These are phyloP conservation scores for Drosophila serrata DNA, from an alignment of 1,140 invertebrate species.

Conservation along the genomic window DNA sequence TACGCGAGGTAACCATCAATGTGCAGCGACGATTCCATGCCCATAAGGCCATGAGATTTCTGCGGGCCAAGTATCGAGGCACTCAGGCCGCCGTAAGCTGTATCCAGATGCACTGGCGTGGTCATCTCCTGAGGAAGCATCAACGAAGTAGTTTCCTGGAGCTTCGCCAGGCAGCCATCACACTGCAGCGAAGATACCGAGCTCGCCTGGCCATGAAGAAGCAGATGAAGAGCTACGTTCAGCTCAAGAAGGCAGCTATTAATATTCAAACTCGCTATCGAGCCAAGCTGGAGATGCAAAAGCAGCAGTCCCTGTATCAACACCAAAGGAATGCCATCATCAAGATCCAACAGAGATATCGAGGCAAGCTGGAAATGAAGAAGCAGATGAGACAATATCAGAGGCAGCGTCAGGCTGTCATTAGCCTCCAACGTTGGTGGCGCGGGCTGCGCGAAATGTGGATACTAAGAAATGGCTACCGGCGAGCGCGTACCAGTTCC, in stretches of 20 bases:
- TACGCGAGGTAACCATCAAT: slow-evolving; percentile 62
- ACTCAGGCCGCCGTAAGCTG: slow-evolving; percentile 65
- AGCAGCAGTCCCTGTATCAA: slow-evolving; percentile 32
- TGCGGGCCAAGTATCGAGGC: slow-evolving; percentile 71
- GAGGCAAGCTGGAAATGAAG: slow-evolving; percentile 58
- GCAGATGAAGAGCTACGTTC: slow-evolving; percentile 23
- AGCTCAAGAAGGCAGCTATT: slow-evolving; percentile 22
- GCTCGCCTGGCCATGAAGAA: slow-evolving; percentile 38
- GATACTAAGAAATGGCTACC: slow-evolving; percentile 56
- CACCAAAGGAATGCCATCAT: slow-evolving; percentile 63
- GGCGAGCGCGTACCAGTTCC: slow-evolving; percentile 47
- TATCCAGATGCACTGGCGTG: slow-evolving; percentile 85
- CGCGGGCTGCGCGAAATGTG: slow-evolving; percentile 59
- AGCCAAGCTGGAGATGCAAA: slow-evolving; percentile 51
- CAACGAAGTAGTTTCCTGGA: slow-evolving; percentile 34
- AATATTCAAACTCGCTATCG: slow-evolving; percentile 56
- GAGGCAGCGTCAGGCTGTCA: slow-evolving; percentile 31
- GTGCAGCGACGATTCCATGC: slow-evolving; percentile 86
- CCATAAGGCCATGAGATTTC: slow-evolving; percentile 62
- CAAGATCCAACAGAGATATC: slow-evolving; percentile 52
- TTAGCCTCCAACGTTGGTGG: slow-evolving; percentile 76
- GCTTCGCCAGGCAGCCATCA: slow-evolving; percentile 41
- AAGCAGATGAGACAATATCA: slow-evolving; percentile 30
- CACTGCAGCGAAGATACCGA: slow-evolving; percentile 55
- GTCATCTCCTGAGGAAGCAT: slow-evolving; percentile 57